Evolutionary conservation across 2,113 vertebrate species (phyloP), one percentile per base, ranked within the genome.

Genomic region (Gavia stellata): DNA sequence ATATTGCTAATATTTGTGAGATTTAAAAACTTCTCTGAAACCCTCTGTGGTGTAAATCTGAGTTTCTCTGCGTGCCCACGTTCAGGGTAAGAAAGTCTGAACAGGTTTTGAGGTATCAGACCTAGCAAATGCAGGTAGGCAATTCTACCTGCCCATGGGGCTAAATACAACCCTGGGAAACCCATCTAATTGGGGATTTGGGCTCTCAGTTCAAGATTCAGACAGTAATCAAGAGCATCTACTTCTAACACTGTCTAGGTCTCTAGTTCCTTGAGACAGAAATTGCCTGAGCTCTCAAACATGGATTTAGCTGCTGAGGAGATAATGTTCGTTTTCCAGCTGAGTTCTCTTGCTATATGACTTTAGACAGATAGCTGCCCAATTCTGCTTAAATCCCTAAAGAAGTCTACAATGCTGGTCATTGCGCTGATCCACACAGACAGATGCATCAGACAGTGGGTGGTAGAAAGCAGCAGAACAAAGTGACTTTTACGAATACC

Each of bases 321-420:
- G 91, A 79, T 91, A 91, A 94, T 40, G 28, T 62, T 95, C 3
- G 1, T 91, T 78, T 87, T 96, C 94, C 95, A 91, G 59, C 62
- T 94, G 84, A 94, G 61, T 87, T 94, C 36, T 85, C 34, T 81
- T 82, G 66, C 59, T 90, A 1, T 79, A 65, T 87, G 71, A 81
- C 71, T 96, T 92, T 42, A 96, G 84, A 94, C 12, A 81, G 65
- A 94, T 50, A 91, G 52, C 34, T 92, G 19, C 36, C 53, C 58
- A 61, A 45, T 79, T 90, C 62, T 74, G 15, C 52, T 85, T 87
- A 82, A 95, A 95, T 91, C 91, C 40, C 81, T 56, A 29, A 87
- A 86, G 61, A 94, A 61, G 6, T 45, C 33, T 40, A 12, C 24
- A 44, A 16, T n/a, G 33, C 40, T 72, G 81, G 61, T 94, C 58